phyloP scores from a whole-genome alignment of 2,888 invertebrate genomes.

The Hymenopus coronatus region DNA sequence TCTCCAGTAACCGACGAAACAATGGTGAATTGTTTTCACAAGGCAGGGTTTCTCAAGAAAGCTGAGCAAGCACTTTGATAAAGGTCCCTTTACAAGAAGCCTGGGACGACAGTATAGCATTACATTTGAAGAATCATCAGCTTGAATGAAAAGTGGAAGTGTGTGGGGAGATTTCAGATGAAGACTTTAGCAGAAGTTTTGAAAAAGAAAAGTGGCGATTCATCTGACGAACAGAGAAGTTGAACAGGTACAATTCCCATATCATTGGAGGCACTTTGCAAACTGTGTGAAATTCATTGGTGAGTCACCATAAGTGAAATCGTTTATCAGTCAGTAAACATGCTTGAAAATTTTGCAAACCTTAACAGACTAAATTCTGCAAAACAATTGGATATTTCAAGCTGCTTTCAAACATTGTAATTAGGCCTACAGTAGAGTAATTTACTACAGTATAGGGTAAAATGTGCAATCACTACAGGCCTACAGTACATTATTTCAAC shows the following conservation, averaged over 20 bases:
- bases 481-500: too few species aligned
- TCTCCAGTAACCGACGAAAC: not conserved
- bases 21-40: not conserved
- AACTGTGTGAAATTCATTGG: not conserved
- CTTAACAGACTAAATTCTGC: not conserved
- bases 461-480: too few species aligned
- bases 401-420: too few species aligned
- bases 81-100: not conserved
- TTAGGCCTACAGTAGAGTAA: too few species aligned
- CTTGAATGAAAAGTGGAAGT: not conserved
- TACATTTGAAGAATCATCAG: not conserved
- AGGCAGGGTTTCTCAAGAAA: not conserved
- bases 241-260: not conserved
- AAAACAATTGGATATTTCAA: not conserved
- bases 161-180: too few species aligned
- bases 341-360: not conserved
- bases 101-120: not conserved
- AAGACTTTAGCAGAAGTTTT: slow-evolving; percentile 9
- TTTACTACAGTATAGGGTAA: too few species aligned
- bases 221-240: not conserved
- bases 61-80: not conserved
- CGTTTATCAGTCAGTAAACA: slow-evolving; percentile 4
- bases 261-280: not conserved
- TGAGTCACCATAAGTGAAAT: not conserved
- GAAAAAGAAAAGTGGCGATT: not conserved